Conservation (phyloP, 2,888 invertebrate species). For the Pristionchus fissidentatus region DNA sequence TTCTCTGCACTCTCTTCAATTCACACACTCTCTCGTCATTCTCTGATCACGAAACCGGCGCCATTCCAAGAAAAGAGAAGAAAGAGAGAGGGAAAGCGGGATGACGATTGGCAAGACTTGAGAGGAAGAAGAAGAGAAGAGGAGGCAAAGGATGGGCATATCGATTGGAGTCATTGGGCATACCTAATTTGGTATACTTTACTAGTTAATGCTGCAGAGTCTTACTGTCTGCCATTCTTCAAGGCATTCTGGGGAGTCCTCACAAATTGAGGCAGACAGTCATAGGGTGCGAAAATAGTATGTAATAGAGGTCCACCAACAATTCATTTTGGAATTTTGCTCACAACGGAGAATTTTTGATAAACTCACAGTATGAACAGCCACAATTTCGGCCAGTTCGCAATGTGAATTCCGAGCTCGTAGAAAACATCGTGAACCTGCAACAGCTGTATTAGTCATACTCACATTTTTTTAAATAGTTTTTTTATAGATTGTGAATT, state of each 20-base stretch:
- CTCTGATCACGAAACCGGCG: constrained; percentile 45
- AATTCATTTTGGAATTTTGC: no score
- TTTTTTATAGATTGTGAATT: not conserved
- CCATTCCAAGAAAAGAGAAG: constrained; percentile 45
- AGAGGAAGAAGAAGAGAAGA: constrained; percentile 11
- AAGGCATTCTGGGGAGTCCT: no score
- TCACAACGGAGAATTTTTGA: not conserved
- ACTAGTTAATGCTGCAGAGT: no score
- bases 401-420: constrained; percentile 65
- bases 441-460: not conserved
- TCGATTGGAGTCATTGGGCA: not conserved
- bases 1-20: constrained; percentile 19
- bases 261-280: no score
- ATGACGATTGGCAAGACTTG: constrained; percentile 27
- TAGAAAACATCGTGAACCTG: constrained; percentile 66
- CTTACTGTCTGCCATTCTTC: no score
- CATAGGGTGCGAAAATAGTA: no score
- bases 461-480: no score
- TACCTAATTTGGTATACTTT: not conserved
- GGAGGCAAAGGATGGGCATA: constrained; percentile 33
- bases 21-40: not conserved
- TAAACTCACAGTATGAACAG: constrained; percentile 63
- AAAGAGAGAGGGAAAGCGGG: constrained; percentile 24
- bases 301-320: no score
- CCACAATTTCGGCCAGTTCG: constrained; percentile 62